Evolutionary conservation across 1,140 invertebrate genomes (phyloP), one percentile per base, ranked within the genome.

Genomic region (Zaprionus lachaisei): DNA sequence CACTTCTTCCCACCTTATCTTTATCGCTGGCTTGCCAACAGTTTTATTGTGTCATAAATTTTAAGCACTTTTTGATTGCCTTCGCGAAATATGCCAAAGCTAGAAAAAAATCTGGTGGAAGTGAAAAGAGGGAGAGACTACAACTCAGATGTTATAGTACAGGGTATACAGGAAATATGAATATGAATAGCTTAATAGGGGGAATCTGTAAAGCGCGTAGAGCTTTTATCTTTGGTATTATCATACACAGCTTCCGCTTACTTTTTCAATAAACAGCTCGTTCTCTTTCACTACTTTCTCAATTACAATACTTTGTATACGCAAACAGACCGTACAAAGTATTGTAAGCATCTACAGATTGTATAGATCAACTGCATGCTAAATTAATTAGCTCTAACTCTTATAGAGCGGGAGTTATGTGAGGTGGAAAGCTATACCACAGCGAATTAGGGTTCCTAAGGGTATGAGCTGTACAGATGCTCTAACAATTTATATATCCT

Each of bases 21-120:
- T 24, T 24, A 24, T 24, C 20, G 47, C 20, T 24, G 20, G 47
- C 47, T 24, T 24, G 47, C 47, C 9, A 51, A 51, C 47, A 51
- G 47, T 51, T 51, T 51, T 22, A 51, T 51, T 12, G 4, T 22
- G n/a, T 14, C 47, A 51, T 51, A 51, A 51, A 51, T 51, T 47
- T 51, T 51, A 24, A 51, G 20, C 12, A 11, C 20, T 14, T 24
- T 51, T 51, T 51, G 20, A 51, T 51, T 51, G 47, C 47, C 47
- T 51, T 14, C 11, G 47, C 17, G 12, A 51, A 22, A 11, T 51
- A 14, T 24, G 47, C 47, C 20, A 51, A 51, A 24, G 12, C 20
- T 51, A 51, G 47, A 51, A 22, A 24, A 51, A 24, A 9, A 20
- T 51, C 24, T 20, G 47, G 9, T 17, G 17, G n/a, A 41, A n/a